phyloP scores from a whole-genome alignment of 2,797 vertebrate species.

The Crocidura indochinensis region DNA sequence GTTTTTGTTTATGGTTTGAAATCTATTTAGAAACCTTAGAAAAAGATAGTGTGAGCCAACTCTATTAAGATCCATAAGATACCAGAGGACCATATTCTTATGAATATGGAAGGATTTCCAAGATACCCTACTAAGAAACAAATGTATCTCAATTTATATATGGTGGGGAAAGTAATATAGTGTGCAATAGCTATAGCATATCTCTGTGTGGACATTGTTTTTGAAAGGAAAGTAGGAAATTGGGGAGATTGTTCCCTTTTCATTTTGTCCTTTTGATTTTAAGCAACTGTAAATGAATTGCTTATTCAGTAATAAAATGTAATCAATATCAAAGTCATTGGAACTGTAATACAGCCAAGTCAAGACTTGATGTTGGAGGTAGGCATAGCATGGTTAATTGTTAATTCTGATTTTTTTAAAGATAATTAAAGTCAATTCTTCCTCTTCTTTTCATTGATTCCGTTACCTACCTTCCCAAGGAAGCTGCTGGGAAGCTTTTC shows the following conservation, averaged over 20 bases:
- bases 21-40: conserved; percentile 49
- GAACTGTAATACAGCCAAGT: conserved; percentile 14
- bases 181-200: neutral
- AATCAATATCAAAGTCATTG: conserved; percentile 37
- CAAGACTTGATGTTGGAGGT: neutral
- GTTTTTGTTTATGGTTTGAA: conserved; percentile 61
- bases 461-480: conserved; percentile 37
- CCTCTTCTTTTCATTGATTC: conserved; percentile 8
- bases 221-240: neutral
- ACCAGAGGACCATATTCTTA: conserved; percentile 10
- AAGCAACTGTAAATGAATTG: conserved; percentile 51
- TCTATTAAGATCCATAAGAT: conserved; percentile 30
- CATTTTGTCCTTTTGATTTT: conserved; percentile 54
- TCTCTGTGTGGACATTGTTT: neutral
- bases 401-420: neutral
- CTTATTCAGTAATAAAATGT: conserved; percentile 17
- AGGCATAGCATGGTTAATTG: neutral
- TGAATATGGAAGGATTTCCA: conserved; percentile 50
- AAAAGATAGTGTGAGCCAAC: conserved; percentile 19
- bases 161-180: neutral
- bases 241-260: neutral
- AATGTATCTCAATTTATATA: conserved; percentile 23
- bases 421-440: neutral
- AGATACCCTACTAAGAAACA: conserved; percentile 37
- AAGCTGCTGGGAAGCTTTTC: neutral